A percentile compares a stretch with the other conserved stretches of the same genome.
phyloP scores from a whole-genome alignment of 2,797 vertebrate species.

The Lophius americanus region DNA sequence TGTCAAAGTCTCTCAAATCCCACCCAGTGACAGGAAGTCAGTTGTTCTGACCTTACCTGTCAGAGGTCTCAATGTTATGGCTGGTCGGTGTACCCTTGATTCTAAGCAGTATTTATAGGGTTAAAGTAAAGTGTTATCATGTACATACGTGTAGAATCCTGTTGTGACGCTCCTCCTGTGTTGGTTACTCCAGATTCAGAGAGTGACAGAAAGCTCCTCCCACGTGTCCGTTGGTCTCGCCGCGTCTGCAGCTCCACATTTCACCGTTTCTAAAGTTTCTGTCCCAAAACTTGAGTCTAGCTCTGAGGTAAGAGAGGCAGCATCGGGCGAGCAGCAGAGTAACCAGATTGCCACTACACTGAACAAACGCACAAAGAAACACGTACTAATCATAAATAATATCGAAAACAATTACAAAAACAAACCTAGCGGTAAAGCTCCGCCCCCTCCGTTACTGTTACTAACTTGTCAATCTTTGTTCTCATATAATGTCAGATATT shows the following conservation, averaged over 20 bases:
- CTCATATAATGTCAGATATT: not conserved
- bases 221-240: constrained; percentile 80
- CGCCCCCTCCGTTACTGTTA: not conserved
- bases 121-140: constrained; percentile 20
- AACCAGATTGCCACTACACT: too few relatives aligned
- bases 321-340: constrained; percentile 1
- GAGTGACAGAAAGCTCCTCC: constrained; percentile 82
- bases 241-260: constrained; percentile 83
- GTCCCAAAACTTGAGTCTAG: constrained; percentile 91
- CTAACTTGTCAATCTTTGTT: not conserved
- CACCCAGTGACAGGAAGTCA: too few relatives aligned
- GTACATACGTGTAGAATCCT: not conserved
- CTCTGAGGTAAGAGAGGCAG: constrained; percentile 88
- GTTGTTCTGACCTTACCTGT: too few relatives aligned
- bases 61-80: too few relatives aligned
- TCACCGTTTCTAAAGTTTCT: constrained; percentile 95
- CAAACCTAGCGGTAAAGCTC: not conserved
- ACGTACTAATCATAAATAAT: too few relatives aligned
- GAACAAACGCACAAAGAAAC: too few relatives aligned
- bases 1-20: too few relatives aligned
- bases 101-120: too few relatives aligned
- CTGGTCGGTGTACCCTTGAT: too few relatives aligned
- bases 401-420: too few relatives aligned
- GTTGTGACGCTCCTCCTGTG: constrained; percentile 57
- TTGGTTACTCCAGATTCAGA: constrained; percentile 89